These are phyloP conservation scores for Eucera pruinosa DNA, from an alignment of 2,888 invertebrate species.

Conservation along the genomic window DNA sequence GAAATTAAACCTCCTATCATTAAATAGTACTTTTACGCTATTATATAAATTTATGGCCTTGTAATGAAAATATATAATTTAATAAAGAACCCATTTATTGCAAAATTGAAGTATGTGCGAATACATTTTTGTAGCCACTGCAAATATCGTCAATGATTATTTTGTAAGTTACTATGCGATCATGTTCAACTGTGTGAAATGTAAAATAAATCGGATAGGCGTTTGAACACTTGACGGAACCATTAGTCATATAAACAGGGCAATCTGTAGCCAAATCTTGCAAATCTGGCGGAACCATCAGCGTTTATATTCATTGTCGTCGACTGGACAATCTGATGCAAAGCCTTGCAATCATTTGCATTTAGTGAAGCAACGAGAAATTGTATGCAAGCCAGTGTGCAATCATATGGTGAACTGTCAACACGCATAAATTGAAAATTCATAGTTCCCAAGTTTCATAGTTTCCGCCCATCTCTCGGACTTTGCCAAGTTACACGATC, in stretches of 20 bases:
- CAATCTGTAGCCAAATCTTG: slow-evolving; percentile 4
- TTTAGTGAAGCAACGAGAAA: slow-evolving; percentile 23
- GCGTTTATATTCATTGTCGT: slow-evolving; percentile 15
- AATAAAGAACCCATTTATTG: too few relatives aligned
- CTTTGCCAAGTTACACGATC: background rate
- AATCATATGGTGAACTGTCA: slow-evolving; percentile 16
- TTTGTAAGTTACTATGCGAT: too few relatives aligned
- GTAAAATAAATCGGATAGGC: background rate
- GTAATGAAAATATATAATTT: too few relatives aligned
- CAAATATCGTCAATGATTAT: too few relatives aligned
- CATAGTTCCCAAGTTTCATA: slow-evolving; percentile 5
- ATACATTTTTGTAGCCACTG: too few relatives aligned
- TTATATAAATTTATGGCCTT: too few relatives aligned
- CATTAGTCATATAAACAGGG: background rate
- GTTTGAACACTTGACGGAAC: background rate
- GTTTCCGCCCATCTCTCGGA: background rate
- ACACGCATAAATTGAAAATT: slow-evolving; percentile 13
- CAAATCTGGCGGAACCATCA: slow-evolving; percentile 9
- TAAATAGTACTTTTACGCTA: too few relatives aligned
- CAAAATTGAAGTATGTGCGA: too few relatives aligned
- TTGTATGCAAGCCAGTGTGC: slow-evolving; percentile 10
- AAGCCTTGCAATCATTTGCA: slow-evolving; percentile 21
- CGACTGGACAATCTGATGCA: slow-evolving; percentile 12
- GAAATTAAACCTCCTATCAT: too few relatives aligned
- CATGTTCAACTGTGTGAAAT: background rate